These are phyloP conservation scores for Glyphotaelius pellucidus DNA, from an alignment of 2,888 invertebrate species.

Conservation along the genomic window DNA sequence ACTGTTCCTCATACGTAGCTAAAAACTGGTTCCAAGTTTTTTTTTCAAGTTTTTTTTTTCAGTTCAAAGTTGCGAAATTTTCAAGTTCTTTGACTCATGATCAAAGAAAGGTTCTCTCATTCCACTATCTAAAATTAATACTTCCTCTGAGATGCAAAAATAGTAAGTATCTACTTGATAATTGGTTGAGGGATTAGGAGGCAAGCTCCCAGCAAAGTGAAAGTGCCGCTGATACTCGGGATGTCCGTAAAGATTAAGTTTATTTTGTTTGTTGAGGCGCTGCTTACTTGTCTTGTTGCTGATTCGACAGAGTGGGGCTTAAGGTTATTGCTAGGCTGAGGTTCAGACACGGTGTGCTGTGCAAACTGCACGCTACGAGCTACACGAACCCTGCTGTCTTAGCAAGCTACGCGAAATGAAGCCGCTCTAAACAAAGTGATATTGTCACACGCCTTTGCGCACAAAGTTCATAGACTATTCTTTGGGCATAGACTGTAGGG, in stretches of 20 bases:
- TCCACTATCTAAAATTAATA: not conserved
- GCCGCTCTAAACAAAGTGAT: not conserved
- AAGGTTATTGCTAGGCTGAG: constrained; percentile 57
- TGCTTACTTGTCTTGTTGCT: constrained; percentile 52
- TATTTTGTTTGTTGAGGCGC: constrained; percentile 58
- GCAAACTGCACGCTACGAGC: not conserved
- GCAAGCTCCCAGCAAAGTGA: not conserved
- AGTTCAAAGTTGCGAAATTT: not conserved
- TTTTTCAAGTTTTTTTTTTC: too few relatives aligned
- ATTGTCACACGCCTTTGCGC: constrained; percentile 3
- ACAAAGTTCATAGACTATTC: not conserved
- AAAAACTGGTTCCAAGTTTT: not conserved
- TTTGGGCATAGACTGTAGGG: not conserved
- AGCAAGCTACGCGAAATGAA: not conserved
- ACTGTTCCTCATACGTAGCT: not conserved
- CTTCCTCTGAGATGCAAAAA: not conserved
- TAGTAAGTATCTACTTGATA: not conserved
- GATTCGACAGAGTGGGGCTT: constrained; percentile 63
- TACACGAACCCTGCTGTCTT: not conserved
- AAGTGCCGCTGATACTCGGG: constrained; percentile 49
- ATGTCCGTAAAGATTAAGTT: constrained; percentile 58
- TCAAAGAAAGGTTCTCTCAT: not conserved
- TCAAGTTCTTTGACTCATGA: not conserved
- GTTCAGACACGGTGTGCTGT: constrained; percentile 13
- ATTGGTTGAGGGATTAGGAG: not conserved